Percentiles rank a stretch among this genome's conserved stretches.
These are phyloP conservation scores for Distichodus sexfasciatus DNA, from an alignment of 2,797 vertebrate genomes.

Conservation along the genomic window DNA sequence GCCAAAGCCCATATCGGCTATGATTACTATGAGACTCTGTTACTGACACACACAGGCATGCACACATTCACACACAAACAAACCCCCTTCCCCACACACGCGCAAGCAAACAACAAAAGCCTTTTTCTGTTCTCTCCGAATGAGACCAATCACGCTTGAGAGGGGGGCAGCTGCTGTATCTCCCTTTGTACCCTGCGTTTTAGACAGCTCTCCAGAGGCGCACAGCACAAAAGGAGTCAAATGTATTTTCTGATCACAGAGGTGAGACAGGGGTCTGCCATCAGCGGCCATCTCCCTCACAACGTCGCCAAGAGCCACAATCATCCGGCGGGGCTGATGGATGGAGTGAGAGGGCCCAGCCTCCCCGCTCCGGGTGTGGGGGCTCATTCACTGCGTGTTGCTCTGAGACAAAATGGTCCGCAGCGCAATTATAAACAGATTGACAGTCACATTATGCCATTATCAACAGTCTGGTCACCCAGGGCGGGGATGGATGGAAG, in stretches of 20 bases:
- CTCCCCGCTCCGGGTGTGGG: slow-evolving; percentile 35
- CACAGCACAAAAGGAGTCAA: slow-evolving; percentile 63
- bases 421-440: slow-evolving; percentile 55
- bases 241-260: slow-evolving; percentile 68
- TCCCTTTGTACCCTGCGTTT: slow-evolving; percentile 47
- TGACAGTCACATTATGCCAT: slow-evolving; percentile 47
- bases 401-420: slow-evolving; percentile 46
- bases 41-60: slow-evolving; percentile 51
- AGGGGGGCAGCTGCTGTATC: slow-evolving; percentile 46
- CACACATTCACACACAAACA: slow-evolving; percentile 48
- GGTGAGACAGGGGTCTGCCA: slow-evolving; percentile 62
- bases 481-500: slow-evolving; percentile 33
- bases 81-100: slow-evolving; percentile 30
- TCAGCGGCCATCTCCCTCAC: slow-evolving; percentile 70
- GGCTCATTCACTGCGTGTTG: slow-evolving; percentile 37
- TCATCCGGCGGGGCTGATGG: slow-evolving; percentile 44
- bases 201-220: slow-evolving; percentile 49
- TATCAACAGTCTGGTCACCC: slow-evolving; percentile 46
- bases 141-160: slow-evolving; percentile 53
- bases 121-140: slow-evolving; percentile 43
- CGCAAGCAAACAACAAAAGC: slow-evolving; percentile 42
- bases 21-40: slow-evolving; percentile 43
- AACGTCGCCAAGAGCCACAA: slow-evolving; percentile 55
- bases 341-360: slow-evolving; percentile 32
- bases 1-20: slow-evolving; percentile 41